These are phyloP conservation scores for Nipponia nippon DNA, from an alignment of 2,113 vertebrate genomes.

Conservation along the genomic window DNA sequence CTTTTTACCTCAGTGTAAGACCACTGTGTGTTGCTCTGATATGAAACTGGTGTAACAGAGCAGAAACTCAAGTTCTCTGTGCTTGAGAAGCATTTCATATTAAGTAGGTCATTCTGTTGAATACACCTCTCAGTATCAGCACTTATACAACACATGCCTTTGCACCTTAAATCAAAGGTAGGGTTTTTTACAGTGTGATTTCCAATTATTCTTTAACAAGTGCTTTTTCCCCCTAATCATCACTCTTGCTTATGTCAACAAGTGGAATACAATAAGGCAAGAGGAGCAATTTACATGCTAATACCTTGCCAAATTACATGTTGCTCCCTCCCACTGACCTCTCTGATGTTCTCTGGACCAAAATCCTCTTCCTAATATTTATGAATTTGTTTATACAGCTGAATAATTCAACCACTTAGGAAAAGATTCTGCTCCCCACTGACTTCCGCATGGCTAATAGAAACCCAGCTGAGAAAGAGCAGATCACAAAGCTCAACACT, in stretches of 20 bases:
- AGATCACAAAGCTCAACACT: conserved; percentile 31
- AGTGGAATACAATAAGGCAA: neutral
- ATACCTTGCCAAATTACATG: conserved; percentile 18
- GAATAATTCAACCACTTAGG: conserved; percentile 50
- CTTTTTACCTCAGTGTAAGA: neutral
- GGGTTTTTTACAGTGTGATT: neutral
- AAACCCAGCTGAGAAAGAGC: conserved; percentile 48
- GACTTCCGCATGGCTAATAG: conserved; percentile 23
- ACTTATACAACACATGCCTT: neutral
- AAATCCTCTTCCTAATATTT: conserved; percentile 7
- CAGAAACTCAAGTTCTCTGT: neutral
- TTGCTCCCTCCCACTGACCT: neutral
- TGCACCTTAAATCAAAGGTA: neutral
- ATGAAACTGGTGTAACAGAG: neutral
- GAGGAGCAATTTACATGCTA: neutral
- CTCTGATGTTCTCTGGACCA: conserved; percentile 1
- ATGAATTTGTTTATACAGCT: conserved; percentile 51
- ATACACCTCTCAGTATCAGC: neutral
- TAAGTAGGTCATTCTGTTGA: conserved; percentile 40
- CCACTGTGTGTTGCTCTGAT: neutral
- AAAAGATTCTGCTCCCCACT: neutral
- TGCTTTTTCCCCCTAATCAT: neutral
- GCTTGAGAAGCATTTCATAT: neutral
- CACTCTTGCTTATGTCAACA: conserved; percentile 25
- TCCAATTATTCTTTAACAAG: conserved; percentile 17